Percentiles rank a stretch among this genome's conserved stretches.
These are phyloP conservation scores for Polypedilum vanderplanki DNA, from an alignment of 1,140 invertebrate species.

Conservation along the genomic window DNA sequence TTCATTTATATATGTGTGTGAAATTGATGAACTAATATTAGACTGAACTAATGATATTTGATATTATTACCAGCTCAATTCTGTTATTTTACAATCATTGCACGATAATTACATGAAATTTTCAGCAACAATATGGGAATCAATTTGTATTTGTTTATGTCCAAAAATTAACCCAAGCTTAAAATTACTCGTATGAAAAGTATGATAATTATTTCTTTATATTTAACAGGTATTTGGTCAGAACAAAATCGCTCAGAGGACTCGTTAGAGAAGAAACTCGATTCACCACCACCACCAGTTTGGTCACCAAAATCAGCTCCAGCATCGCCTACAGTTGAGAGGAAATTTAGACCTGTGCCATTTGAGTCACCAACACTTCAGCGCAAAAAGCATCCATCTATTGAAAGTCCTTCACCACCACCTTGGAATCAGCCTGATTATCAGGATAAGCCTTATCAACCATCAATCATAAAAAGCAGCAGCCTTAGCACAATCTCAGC, in stretches of 20 bases:
- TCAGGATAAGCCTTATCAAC: not conserved
- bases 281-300: conserved; percentile 54
- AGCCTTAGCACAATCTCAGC: not conserved
- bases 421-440: conserved; percentile 30
- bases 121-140: too few species aligned
- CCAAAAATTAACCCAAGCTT: too few species aligned
- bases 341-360: conserved; percentile 66
- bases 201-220: not conserved
- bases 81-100: too few species aligned
- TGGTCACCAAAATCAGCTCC: conserved; percentile 66
- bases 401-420: conserved; percentile 31
- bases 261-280: conserved; percentile 34
- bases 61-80: not conserved
- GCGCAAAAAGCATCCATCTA: conserved; percentile 42
- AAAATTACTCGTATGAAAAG: too few species aligned
- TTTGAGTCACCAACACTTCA: conserved; percentile 65
- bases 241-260: conserved; percentile 42
- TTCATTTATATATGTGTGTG: not conserved
- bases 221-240: conserved; percentile 46
- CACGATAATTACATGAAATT: too few species aligned
- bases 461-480: conserved; percentile 13
- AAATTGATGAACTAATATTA: conserved; percentile 7
- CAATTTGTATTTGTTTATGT: too few species aligned
- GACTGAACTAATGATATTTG: conserved; percentile 2
- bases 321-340: conserved; percentile 56